Conservation (phyloP, 53 echinoderm and acorn worm species). For the Holothuria leucospilota region DNA sequence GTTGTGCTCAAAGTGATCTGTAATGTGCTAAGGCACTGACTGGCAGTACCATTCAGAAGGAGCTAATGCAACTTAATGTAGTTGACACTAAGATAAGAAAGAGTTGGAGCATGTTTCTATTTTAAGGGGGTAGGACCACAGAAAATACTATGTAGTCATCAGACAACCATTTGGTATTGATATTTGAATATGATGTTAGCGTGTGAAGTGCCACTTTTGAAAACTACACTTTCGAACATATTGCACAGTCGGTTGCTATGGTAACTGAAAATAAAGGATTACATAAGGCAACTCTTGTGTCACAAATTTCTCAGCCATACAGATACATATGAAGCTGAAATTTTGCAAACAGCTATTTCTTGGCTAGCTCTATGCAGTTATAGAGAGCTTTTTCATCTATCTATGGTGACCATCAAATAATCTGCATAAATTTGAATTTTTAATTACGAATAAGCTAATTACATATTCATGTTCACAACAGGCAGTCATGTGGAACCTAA, state of each 20-base stretch:
- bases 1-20: too few relatives aligned
- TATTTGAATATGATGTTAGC: neutral
- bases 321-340: constrained; percentile 7
- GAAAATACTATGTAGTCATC: neutral
- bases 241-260: constrained; percentile 10
- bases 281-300: neutral
- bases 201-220: neutral
- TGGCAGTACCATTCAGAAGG: too few relatives aligned
- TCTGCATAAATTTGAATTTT: constrained; percentile 10
- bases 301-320: neutral
- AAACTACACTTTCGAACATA: neutral
- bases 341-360: neutral
- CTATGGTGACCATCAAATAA: neutral
- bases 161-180: neutral
- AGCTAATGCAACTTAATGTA: too few relatives aligned
- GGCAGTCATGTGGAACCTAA: too few relatives aligned
- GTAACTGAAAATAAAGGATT: constrained; percentile 15
- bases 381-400: neutral
- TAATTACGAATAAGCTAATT: constrained; percentile 1
- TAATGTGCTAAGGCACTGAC: too few relatives aligned
- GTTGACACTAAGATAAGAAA: too few relatives aligned
- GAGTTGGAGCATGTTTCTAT: too few relatives aligned
- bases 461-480: neutral
- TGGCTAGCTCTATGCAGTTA: neutral
- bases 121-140: constrained; percentile 20